phyloP scores from a whole-genome alignment of 2,888 invertebrate genomes.

The Papilio demoleus region DNA sequence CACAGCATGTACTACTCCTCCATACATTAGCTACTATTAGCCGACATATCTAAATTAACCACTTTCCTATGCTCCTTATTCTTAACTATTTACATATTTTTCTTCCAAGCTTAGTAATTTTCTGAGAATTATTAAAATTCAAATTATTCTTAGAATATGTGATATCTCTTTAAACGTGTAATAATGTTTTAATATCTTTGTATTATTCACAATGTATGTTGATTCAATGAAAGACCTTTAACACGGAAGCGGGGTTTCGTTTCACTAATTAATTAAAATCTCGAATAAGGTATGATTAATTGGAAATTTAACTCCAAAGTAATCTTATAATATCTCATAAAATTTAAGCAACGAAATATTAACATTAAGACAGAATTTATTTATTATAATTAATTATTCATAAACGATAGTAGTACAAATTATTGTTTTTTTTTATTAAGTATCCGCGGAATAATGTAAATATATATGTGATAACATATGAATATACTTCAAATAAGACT shows the following conservation, averaged over 20 bases:
- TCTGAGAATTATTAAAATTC: too few relatives aligned
- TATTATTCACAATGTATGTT: not conserved
- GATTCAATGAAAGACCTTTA: constrained; percentile 3
- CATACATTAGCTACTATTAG: too few relatives aligned
- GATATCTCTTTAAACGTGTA: not conserved
- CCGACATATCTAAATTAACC: too few relatives aligned
- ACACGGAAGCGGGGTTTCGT: constrained; percentile 7
- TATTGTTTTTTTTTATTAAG: too few relatives aligned
- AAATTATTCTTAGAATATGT: too few relatives aligned
- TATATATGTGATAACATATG: not conserved
- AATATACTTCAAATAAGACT: not conserved
- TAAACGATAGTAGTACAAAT: not conserved
- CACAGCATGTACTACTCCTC: too few relatives aligned
- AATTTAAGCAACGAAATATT: constrained; percentile 19
- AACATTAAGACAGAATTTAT: not conserved
- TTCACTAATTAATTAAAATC: constrained; percentile 22
- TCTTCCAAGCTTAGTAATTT: too few relatives aligned
- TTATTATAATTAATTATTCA: not conserved
- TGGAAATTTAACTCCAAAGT: constrained; percentile 18
- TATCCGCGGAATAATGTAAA: too few relatives aligned
- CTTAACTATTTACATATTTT: too few relatives aligned
- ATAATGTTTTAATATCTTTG: not conserved
- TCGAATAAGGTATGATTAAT: constrained; percentile 27
- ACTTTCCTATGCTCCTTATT: too few relatives aligned
- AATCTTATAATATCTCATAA: constrained; percentile 28